These are phyloP conservation scores for Drosophila oshimai DNA, from an alignment of 1,140 invertebrate species.

Conservation along the genomic window DNA sequence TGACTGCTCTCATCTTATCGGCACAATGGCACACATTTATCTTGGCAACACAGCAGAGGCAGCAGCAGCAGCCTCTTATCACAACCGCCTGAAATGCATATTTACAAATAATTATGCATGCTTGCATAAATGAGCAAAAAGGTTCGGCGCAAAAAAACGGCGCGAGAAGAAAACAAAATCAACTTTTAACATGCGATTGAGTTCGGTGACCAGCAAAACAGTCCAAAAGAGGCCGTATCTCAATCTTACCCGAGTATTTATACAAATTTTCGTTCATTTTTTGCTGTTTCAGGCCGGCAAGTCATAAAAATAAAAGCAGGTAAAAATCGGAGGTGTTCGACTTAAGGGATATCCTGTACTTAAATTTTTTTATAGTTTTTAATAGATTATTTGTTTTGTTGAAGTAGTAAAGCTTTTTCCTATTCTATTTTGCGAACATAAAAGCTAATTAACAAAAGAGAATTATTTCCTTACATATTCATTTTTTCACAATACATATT, in stretches of 20 bases:
- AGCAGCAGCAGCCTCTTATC: slow-evolving; percentile 48
- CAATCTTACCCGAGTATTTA: slow-evolving; percentile 39
- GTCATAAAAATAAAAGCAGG: slow-evolving; percentile 4
- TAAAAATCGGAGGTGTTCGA: background rate
- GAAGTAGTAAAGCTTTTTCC: no score
- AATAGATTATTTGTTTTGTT: no score
- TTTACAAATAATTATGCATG: slow-evolving; percentile 74
- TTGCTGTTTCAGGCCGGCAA: slow-evolving; percentile 3
- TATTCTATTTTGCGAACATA: no score
- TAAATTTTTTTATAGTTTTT: no score
- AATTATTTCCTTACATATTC: no score
- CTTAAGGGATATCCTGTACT: slow-evolving; percentile 1
- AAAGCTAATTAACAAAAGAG: no score
- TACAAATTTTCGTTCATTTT: slow-evolving; percentile 41
- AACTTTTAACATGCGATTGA: slow-evolving; percentile 60
- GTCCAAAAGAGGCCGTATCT: slow-evolving; percentile 45
- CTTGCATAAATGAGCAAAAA: slow-evolving; percentile 66
- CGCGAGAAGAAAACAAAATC: slow-evolving; percentile 35
- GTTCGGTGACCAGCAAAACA: slow-evolving; percentile 59
- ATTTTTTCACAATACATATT: no score
- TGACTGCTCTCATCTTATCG: slow-evolving; percentile 56
- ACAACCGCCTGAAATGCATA: slow-evolving; percentile 66
- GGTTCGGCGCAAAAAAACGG: slow-evolving; percentile 3
- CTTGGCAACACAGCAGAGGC: slow-evolving; percentile 26
- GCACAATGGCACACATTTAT: slow-evolving; percentile 61